phyloP scores from a whole-genome alignment of 2,113 vertebrate species.

The Aphyosemion australe region DNA sequence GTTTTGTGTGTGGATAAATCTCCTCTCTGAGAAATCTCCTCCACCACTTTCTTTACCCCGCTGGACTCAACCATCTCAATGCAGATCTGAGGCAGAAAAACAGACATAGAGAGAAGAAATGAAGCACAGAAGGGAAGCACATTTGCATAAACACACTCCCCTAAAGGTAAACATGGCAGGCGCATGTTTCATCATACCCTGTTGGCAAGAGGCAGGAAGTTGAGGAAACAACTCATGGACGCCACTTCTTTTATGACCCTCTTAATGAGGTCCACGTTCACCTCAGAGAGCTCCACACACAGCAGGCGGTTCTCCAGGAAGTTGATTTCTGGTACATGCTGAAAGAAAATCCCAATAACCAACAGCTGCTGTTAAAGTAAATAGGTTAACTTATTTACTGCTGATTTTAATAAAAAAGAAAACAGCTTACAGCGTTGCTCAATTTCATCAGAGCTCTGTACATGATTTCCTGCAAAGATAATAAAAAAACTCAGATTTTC shows the following conservation, averaged over 20 bases:
- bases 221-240: slow-evolving; percentile 11
- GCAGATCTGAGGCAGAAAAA: slow-evolving; percentile 32
- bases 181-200: slow-evolving; percentile 28
- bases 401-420: not conserved
- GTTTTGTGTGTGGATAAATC: accelerated
- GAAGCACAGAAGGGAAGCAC: not conserved
- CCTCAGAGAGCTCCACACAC: slow-evolving; percentile 19
- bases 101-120: not conserved
- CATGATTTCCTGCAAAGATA: slow-evolving; percentile 34
- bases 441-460: slow-evolving; percentile 32
- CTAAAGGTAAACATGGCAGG: no score
- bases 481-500: not conserved
- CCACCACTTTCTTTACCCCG: slow-evolving; percentile 11
- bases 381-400: not conserved
- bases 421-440: slow-evolving; percentile 43
- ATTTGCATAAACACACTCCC: no score
- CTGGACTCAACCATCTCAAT: slow-evolving; percentile 36
- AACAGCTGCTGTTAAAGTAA: not conserved
- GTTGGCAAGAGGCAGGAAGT: slow-evolving; percentile 50
- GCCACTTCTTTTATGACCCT: slow-evolving; percentile 6
- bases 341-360: no score
- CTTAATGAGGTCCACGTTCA: not conserved
- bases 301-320: slow-evolving; percentile 36
- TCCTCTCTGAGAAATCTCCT: accelerated
- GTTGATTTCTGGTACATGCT: slow-evolving; percentile 5